These are phyloP conservation scores for Drosophila willistoni DNA, from an alignment of 1,140 invertebrate genomes.

Conservation along the genomic window DNA sequence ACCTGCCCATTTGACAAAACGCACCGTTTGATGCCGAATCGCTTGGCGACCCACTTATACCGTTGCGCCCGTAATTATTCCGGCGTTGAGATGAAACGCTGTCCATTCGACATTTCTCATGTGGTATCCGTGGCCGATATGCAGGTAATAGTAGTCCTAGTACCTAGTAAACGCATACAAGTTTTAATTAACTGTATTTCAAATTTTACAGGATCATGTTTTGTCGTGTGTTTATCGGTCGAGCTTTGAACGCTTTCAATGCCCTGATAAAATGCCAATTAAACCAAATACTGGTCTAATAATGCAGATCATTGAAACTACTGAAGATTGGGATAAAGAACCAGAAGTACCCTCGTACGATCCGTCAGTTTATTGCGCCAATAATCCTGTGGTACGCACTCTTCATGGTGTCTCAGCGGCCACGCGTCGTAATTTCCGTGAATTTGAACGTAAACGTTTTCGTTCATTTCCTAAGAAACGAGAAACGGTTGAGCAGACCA, in stretches of 20 bases:
- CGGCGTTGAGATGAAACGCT: conserved; percentile 23
- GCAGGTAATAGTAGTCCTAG: conserved; percentile 12
- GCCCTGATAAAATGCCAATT: conserved; percentile 14
- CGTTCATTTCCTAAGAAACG: neutral
- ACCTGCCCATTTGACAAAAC: conserved; percentile 38
- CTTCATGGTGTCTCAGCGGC: conserved; percentile 18
- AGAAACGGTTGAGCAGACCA: no score
- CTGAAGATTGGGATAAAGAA: conserved; percentile 57
- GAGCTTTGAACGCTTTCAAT: neutral
- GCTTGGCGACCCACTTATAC: conserved; percentile 29
- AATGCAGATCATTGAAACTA: neutral
- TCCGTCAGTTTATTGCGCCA: conserved; percentile 29
- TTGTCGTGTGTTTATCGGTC: conserved; percentile 12
- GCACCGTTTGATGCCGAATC: conserved; percentile 31
- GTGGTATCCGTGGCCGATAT: conserved; percentile 17
- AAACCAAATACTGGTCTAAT: neutral
- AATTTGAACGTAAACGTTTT: conserved; percentile 32
- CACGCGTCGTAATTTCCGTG: conserved; percentile 30
- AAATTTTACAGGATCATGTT: conserved; percentile 25
- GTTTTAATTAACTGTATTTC: neutral
- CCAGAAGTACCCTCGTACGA: conserved; percentile 39
- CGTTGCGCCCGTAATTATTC: conserved; percentile 45
- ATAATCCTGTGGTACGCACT: conserved; percentile 19
- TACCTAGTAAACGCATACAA: neutral
- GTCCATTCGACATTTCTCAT: conserved; percentile 48